phyloP scores from a whole-genome alignment of 2,797 vertebrate genomes.

The Cyprinella venusta region DNA sequence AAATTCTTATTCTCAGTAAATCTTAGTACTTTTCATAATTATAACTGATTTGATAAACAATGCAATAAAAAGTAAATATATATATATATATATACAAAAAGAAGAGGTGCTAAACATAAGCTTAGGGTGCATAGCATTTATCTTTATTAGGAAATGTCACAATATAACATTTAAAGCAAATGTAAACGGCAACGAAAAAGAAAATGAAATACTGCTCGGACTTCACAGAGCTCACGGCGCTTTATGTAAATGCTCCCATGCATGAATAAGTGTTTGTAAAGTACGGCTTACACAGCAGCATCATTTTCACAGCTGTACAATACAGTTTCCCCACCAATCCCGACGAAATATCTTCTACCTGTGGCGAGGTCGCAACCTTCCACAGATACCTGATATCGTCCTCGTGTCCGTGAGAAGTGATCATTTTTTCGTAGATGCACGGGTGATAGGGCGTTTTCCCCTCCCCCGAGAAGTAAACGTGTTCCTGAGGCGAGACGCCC shows the following conservation, averaged over 20 bases:
- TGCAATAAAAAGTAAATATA: not conserved
- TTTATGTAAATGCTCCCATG: slow-evolving; percentile 85
- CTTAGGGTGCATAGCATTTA: slow-evolving; percentile 39
- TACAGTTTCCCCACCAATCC: slow-evolving; percentile 83
- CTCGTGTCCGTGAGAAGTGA: slow-evolving; percentile 91
- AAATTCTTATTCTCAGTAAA: not conserved
- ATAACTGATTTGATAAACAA: not conserved
- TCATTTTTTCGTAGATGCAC: slow-evolving; percentile 93
- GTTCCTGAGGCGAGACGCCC: slow-evolving; percentile 85
- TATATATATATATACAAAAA: not conserved
- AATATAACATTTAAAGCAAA: slow-evolving; percentile 34
- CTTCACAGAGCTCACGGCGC: slow-evolving; percentile 38
- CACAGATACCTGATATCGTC: slow-evolving; percentile 84
- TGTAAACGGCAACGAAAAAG: not conserved
- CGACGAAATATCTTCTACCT: slow-evolving; percentile 70
- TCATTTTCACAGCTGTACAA: slow-evolving; percentile 83
- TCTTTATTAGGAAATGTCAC: slow-evolving; percentile 55
- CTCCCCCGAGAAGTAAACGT: slow-evolving; percentile 91
- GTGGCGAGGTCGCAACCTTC: slow-evolving; percentile 80
- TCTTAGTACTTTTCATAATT: not conserved
- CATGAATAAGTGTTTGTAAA: slow-evolving; percentile 85
- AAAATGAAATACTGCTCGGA: slow-evolving; percentile 44
- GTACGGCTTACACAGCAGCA: slow-evolving; percentile 84
- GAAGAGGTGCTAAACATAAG: slow-evolving; percentile 19
- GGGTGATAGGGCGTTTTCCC: slow-evolving; percentile 88